Percentiles rank a stretch among this genome's conserved stretches.
phyloP scores from a whole-genome alignment of 2,888 invertebrate genomes.

The Campaea margaritaria region DNA sequence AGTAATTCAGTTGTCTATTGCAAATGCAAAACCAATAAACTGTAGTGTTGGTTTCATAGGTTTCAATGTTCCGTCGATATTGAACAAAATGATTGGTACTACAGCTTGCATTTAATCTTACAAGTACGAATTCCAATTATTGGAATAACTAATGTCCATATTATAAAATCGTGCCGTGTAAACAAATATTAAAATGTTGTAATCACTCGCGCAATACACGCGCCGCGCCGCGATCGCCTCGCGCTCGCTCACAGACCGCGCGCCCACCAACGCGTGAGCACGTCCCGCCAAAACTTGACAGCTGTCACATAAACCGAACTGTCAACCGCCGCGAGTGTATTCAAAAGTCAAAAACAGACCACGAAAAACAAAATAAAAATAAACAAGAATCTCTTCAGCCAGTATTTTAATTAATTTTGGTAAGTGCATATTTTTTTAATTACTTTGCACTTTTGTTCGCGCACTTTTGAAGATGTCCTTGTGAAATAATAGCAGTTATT shows the following conservation, averaged over 20 bases:
- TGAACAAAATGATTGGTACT: too few species aligned
- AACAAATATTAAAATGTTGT: slow-evolving; percentile 31
- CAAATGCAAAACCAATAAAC: too few species aligned
- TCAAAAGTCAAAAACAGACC: slow-evolving; percentile 22
- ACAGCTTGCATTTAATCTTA: too few species aligned
- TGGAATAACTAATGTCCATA: slow-evolving; percentile 10
- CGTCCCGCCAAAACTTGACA: slow-evolving; percentile 59
- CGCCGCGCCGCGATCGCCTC: slow-evolving; percentile 10
- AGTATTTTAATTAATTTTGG: slow-evolving; percentile 18
- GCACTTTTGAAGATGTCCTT: slow-evolving; percentile 41
- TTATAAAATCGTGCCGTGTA: slow-evolving; percentile 23
- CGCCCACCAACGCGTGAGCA: slow-evolving; percentile 49
- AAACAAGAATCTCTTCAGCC: slow-evolving; percentile 9
- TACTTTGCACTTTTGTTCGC: neutral
- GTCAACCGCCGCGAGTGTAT: slow-evolving; percentile 55
- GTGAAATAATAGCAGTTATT: slow-evolving; percentile 42
- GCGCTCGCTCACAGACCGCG: slow-evolving; percentile 50
- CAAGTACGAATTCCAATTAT: too few species aligned
- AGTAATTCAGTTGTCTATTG: too few species aligned
- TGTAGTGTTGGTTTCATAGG: too few species aligned
- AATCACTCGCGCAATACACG: slow-evolving; percentile 37
- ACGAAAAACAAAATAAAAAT: neutral
- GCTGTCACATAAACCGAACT: slow-evolving; percentile 43
- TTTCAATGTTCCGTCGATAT: too few species aligned
- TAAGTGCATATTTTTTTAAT: slow-evolving; percentile 25